Evolutionary conservation across 2,888 invertebrate species (phyloP).

Genomic region (Hirtodrosophila cameraria): DNA sequence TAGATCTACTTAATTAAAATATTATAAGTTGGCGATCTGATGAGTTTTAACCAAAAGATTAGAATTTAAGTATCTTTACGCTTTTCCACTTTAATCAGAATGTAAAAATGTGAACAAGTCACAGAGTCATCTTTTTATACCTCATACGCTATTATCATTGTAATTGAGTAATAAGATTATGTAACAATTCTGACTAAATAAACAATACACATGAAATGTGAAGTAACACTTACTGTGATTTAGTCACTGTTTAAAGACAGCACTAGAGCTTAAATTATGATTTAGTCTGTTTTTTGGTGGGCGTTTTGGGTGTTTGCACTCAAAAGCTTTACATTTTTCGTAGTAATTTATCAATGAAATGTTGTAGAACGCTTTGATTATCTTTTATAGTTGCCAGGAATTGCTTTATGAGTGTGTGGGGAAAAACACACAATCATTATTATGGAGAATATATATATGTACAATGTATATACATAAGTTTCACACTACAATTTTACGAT

Average conservation of each 20-base stretch:
- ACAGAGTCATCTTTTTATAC: no score
- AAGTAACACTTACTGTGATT: not conserved
- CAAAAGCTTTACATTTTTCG: slow-evolving; percentile 37
- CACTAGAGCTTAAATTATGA: slow-evolving; percentile 11
- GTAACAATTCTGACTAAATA: no score
- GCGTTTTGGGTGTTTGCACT: not conserved
- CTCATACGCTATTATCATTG: no score
- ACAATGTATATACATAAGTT: not conserved
- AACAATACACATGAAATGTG: no score
- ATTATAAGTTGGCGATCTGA: no score
- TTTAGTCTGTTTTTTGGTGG: slow-evolving; percentile 9
- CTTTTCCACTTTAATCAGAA: no score
- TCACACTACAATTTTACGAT: slow-evolving; percentile 15
- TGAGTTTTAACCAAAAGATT: no score
- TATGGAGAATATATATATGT: not conserved
- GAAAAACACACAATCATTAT: not conserved
- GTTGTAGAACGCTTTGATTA: slow-evolving; percentile 40
- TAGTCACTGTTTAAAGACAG: not conserved
- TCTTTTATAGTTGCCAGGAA: slow-evolving; percentile 36
- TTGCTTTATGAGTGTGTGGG: slow-evolving; percentile 1
- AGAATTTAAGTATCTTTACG: no score
- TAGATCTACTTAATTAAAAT: no score
- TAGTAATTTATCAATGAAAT: slow-evolving; percentile 72
- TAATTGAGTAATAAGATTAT: not conserved
- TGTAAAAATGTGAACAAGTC: no score